Percentiles rank a stretch among this genome's conserved stretches.
Evolutionary conservation across 2,113 vertebrate genomes (phyloP).

Genomic region (Dipodomys ordii): DNA sequence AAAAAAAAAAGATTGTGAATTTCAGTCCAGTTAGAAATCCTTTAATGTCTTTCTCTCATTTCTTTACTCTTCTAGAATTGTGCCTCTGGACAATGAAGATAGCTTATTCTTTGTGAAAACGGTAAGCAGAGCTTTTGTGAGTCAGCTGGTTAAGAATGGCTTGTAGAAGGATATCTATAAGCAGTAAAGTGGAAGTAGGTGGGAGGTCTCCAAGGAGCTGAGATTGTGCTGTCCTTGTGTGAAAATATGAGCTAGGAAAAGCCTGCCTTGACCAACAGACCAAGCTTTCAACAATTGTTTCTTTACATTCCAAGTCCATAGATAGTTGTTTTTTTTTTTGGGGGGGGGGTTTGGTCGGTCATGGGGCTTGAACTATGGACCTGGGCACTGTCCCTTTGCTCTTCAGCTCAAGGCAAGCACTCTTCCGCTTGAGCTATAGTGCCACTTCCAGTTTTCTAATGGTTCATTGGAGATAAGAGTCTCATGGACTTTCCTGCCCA

Average conservation of each 20-base stretch:
- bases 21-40: background rate
- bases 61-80: slow-evolving; percentile 86
- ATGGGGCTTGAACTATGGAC: too few species aligned
- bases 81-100: slow-evolving; percentile 90
- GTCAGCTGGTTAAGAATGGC: background rate
- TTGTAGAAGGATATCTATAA: background rate
- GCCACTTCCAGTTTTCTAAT: too few species aligned
- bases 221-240: background rate
- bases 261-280: background rate
- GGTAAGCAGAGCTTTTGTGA: slow-evolving; percentile 87
- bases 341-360: too few species aligned
- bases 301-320: background rate
- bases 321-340: background rate
- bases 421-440: too few species aligned
- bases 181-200: background rate
- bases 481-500: too few species aligned
- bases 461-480: too few species aligned
- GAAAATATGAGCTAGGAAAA: slow-evolving; percentile 7
- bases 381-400: too few species aligned
- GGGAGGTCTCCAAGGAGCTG: background rate
- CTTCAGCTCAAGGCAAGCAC: too few species aligned
- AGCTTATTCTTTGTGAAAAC: slow-evolving; percentile 93
- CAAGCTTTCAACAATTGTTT: background rate
- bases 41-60: background rate
- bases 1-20: slow-evolving; percentile 11